Evolutionary conservation across 2,797 vertebrate genomes (phyloP), one percentile per base, ranked within the genome.

Genomic region (Paratrypauchen microcephalus): DNA sequence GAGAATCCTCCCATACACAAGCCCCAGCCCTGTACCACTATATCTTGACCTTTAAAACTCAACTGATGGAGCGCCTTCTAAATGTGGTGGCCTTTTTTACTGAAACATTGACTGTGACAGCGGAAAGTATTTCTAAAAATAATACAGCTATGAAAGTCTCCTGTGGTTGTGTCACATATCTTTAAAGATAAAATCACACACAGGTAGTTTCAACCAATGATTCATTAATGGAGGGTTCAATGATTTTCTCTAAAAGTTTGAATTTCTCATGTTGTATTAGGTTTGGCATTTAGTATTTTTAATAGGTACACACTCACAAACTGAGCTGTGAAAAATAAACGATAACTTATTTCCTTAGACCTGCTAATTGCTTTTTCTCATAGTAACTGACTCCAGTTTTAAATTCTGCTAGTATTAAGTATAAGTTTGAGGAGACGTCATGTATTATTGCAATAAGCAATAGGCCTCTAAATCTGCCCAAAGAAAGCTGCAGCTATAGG

Each of bases 31-130:
- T 57, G 28, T 69, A 61, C 73, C 63, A 60, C 5, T 64, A 41
- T 65, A 75, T 73, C 65, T 75, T 85, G 86, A 86, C 82, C 83
- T 88, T 89, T 85, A 74, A 72, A 72, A 73, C 66, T 50, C 73
- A 83, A 80, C 59, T 76, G 71, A 83, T 82, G 58, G 66, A 80
- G 64, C 70, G 56, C 39, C 75, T 70, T 81, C 57, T 64, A 65
- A 77, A 77, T 79, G 65, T 55, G 15, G 69, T 72, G 69, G 71
- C 65, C 68, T 78, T 77, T 81, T 84, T 73, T 66, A 47, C n/a
- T 58, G 48, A 70, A 72, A 72, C 64, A 80, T 85, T 59, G 55
- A 69, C 55, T 70, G 13, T 76, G 65, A 60, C 65, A 70, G 55
- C 12, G 52, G 55, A 15, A 71, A 63, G 54, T 61, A 47, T 62